These are phyloP conservation scores for Melipona bicolor DNA, from an alignment of 2,888 invertebrate genomes.

Conservation along the genomic window DNA sequence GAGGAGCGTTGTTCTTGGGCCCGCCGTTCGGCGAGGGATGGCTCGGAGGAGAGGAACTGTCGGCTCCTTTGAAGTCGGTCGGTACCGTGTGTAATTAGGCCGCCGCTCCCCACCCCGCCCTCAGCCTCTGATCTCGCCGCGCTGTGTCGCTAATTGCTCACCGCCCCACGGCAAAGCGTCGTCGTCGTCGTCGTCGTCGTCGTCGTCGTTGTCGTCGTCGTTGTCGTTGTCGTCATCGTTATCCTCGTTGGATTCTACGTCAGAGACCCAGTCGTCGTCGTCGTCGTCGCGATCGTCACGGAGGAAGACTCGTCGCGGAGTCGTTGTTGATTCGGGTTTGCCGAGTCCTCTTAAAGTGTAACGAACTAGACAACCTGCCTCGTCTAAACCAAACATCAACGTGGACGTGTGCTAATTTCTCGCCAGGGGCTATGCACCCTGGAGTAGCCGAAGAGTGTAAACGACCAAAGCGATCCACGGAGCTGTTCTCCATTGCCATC, in stretches of 20 bases:
- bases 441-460: slow-evolving; percentile 31
- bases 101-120: slow-evolving; percentile 81
- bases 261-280: slow-evolving; percentile 26
- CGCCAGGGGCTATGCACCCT: background rate
- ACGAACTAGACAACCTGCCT: slow-evolving; percentile 49
- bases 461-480: slow-evolving; percentile 1
- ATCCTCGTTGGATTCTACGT: slow-evolving; percentile 41
- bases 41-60: slow-evolving; percentile 80
- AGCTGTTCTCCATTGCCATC: background rate
- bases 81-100: slow-evolving; percentile 83
- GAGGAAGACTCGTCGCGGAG: slow-evolving; percentile 6
- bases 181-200: slow-evolving; percentile 62
- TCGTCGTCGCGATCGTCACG: slow-evolving; percentile 13
- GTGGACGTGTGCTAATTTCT: slow-evolving; percentile 17
- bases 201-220: slow-evolving; percentile 26
- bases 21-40: slow-evolving; percentile 75
- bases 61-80: slow-evolving; percentile 83
- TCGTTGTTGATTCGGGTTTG: slow-evolving; percentile 2
- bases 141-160: slow-evolving; percentile 83
- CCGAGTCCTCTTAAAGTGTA: slow-evolving; percentile 31
- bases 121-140: slow-evolving; percentile 82
- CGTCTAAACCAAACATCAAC: slow-evolving; percentile 27
- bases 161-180: slow-evolving; percentile 81
- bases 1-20: slow-evolving; percentile 78
- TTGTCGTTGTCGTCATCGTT: slow-evolving; percentile 23